Percentiles rank a stretch among this genome's conserved stretches.
Evolutionary conservation across 2,888 invertebrate genomes (phyloP).

Genomic region (Brachyopa scutellaris): DNA sequence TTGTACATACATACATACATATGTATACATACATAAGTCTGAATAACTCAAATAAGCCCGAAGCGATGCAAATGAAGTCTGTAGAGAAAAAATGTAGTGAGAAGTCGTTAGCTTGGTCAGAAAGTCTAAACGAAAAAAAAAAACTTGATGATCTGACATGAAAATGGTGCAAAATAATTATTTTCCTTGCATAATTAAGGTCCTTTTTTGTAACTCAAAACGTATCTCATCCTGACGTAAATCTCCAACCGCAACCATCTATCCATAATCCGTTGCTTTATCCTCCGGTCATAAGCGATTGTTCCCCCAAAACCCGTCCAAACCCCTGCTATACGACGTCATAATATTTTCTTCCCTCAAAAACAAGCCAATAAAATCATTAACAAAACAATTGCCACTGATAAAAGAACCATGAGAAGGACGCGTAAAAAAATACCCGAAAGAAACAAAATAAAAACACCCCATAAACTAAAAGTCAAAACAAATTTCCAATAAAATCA

Average conservation of each 20-base stretch:
- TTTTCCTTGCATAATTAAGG: conserved; percentile 4
- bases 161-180: conserved; percentile 18
- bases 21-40: too few relatives aligned
- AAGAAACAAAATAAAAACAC: conserved; percentile 41
- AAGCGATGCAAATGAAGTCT: conserved; percentile 1
- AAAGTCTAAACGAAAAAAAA: background rate
- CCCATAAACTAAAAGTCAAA: conserved; percentile 54
- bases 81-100: background rate
- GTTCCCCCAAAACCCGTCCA: too few relatives aligned
- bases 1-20: too few relatives aligned
- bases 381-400: conserved; percentile 68
- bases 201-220: background rate
- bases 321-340: too few relatives aligned
- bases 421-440: conserved; percentile 8
- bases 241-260: conserved; percentile 1
- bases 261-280: conserved; percentile 18
- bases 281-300: too few relatives aligned
- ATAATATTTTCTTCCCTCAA: conserved; percentile 40
- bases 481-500: conserved; percentile 59
- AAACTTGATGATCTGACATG: conserved; percentile 1
- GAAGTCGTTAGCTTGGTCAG: background rate
- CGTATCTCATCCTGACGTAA: background rate
- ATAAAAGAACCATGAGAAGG: conserved; percentile 31
- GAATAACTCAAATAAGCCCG: conserved; percentile 11
- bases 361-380: conserved; percentile 67